Conservation (phyloP, 2,888 invertebrate genomes). For the Frankliniella fusca region DNA sequence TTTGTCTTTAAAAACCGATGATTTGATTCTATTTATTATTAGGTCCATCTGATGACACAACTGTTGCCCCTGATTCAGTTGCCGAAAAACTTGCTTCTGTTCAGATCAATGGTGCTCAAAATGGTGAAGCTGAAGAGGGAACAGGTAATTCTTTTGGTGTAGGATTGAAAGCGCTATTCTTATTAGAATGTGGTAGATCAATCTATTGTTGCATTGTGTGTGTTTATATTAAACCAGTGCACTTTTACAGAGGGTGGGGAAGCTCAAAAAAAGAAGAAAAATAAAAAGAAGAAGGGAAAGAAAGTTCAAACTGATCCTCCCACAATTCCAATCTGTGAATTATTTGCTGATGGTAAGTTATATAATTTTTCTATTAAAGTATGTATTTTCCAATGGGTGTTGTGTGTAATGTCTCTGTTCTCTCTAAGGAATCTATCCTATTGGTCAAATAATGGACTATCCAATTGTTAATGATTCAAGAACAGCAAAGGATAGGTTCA, state of each 20-base stretch:
- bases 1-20: background rate
- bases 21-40: background rate
- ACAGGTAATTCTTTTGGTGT: background rate
- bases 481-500: constrained; percentile 80
- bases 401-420: background rate
- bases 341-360: constrained; percentile 71
- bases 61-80: background rate
- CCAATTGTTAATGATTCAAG: constrained; percentile 70
- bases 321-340: constrained; percentile 76
- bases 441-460: constrained; percentile 87
- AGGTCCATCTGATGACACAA: background rate
- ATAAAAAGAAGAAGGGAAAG: constrained; percentile 35
- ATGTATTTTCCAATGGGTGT: constrained; percentile 26
- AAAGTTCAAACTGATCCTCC: constrained; percentile 74
- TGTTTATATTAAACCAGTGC: constrained; percentile 29
- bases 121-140: background rate
- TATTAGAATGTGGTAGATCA: background rate
- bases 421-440: constrained; percentile 66
- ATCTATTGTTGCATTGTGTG: background rate
- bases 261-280: constrained; percentile 35
- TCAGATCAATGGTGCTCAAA: constrained; percentile 39
- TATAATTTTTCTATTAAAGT: background rate
- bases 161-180: background rate
- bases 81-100: constrained; percentile 32
- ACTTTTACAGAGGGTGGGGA: constrained; percentile 42